A percentile compares a stretch with the other conserved stretches of the same genome.
These are phyloP conservation scores for Planiliza haematocheilus DNA, from an alignment of 2,113 vertebrate species.

Conservation along the genomic window DNA sequence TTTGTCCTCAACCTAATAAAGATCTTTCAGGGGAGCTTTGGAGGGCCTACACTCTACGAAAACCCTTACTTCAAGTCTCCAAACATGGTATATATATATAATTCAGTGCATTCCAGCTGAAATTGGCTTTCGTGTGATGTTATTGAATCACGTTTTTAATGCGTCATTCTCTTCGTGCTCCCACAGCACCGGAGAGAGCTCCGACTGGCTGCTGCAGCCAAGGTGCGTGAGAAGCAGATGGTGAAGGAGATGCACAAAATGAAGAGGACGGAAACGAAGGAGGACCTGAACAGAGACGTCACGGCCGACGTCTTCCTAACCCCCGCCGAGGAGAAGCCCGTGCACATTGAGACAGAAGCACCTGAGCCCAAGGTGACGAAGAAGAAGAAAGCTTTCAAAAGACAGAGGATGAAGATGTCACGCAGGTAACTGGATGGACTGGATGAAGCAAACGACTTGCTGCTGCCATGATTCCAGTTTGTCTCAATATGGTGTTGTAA, in stretches of 20 bases:
- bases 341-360: slow-evolving; percentile 84
- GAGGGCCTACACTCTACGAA: slow-evolving; percentile 94
- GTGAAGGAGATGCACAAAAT: slow-evolving; percentile 90
- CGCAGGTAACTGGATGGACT: slow-evolving; percentile 60
- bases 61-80: slow-evolving; percentile 93
- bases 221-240: slow-evolving; percentile 90
- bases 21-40: slow-evolving; percentile 97
- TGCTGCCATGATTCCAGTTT: neutral
- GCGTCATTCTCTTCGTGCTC: neutral
- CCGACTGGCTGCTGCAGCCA: slow-evolving; percentile 87
- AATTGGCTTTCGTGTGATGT: neutral
- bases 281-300: slow-evolving; percentile 84
- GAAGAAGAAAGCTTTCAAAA: slow-evolving; percentile 88
- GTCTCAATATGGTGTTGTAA: neutral
- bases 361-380: slow-evolving; percentile 82
- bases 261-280: slow-evolving; percentile 83
- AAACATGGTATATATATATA: slow-evolving; percentile 93
- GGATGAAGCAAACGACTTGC: neutral
- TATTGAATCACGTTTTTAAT: neutral
- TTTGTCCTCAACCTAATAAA: slow-evolving; percentile 98
- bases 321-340: slow-evolving; percentile 86
- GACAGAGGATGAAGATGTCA: slow-evolving; percentile 84
- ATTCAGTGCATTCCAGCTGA: neutral
- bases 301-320: slow-evolving; percentile 91
- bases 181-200: slow-evolving; percentile 88